A percentile compares a stretch with the other conserved stretches of the same genome.
Evolutionary conservation across 1,140 invertebrate genomes (phyloP).

Genomic region (Charaxes varanes): DNA sequence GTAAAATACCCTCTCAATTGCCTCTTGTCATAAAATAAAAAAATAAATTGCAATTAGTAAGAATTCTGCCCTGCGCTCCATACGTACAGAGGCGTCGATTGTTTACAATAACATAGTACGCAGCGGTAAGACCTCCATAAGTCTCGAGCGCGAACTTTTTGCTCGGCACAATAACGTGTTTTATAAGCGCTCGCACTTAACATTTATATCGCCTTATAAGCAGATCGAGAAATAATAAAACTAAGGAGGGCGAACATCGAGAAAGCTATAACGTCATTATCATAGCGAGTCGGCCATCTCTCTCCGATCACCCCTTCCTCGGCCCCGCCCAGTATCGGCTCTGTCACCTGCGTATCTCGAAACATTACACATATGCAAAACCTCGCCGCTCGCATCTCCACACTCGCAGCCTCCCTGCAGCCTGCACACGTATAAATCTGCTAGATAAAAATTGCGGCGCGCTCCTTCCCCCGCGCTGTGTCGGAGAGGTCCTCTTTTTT

Average conservation of each 20-base stretch:
- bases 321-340: slow-evolving; percentile 67
- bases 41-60: too few relatives aligned
- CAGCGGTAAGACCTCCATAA: too few relatives aligned
- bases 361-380: slow-evolving; percentile 74
- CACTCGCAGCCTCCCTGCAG: slow-evolving; percentile 42
- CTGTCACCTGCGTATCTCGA: slow-evolving; percentile 72
- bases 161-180: slow-evolving; percentile 66
- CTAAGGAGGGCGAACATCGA: slow-evolving; percentile 69
- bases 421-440: slow-evolving; percentile 71
- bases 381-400: slow-evolving; percentile 60
- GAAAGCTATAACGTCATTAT: slow-evolving; percentile 74
- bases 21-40: too few relatives aligned
- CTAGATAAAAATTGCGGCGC: slow-evolving; percentile 70
- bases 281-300: slow-evolving; percentile 70
- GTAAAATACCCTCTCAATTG: too few relatives aligned
- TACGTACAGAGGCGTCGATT: too few relatives aligned
- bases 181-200: slow-evolving; percentile 69
- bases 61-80: too few relatives aligned
- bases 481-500: slow-evolving; percentile 52
- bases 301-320: slow-evolving; percentile 66
- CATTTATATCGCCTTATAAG: slow-evolving; percentile 72
- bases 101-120: too few relatives aligned
- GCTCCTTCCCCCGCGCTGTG: slow-evolving; percentile 52
- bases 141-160: slow-evolving; percentile 60
- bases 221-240: slow-evolving; percentile 73